phyloP scores from a whole-genome alignment of 2,113 vertebrate species.

The Etia nguti region DNA sequence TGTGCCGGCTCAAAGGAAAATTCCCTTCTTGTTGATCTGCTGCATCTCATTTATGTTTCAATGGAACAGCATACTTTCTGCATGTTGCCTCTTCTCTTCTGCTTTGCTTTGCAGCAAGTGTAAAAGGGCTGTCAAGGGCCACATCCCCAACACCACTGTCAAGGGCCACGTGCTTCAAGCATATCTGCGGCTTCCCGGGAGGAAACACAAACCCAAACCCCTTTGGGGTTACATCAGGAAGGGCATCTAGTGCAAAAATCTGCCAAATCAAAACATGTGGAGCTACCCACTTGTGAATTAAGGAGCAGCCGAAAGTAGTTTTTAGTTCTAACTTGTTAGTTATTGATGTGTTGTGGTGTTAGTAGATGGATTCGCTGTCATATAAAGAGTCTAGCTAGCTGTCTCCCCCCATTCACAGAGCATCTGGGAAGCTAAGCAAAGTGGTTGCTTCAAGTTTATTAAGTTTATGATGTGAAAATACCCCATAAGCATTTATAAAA shows the following conservation, averaged over 20 bases:
- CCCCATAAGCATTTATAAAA: not conserved
- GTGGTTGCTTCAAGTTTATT: not conserved
- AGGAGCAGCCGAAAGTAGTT: not conserved
- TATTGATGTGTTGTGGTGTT: not conserved
- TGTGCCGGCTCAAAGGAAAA: not conserved
- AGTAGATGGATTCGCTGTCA: not conserved
- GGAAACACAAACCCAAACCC: not conserved
- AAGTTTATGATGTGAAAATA: not conserved
- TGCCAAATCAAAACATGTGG: not conserved
- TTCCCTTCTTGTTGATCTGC: not conserved
- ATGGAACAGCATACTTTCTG: not conserved
- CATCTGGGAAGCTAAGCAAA: not conserved
- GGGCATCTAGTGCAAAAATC: not conserved
- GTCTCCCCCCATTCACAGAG: not conserved
- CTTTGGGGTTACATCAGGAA: not conserved
- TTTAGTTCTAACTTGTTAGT: not conserved
- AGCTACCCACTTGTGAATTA: not conserved
- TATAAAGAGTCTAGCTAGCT: not conserved
- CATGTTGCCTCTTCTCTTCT: not conserved
- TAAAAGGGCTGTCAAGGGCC: not conserved
- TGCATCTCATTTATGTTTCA: not conserved
- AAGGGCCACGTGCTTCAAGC: not conserved
- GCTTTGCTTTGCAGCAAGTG: not conserved
- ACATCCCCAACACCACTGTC: not conserved
- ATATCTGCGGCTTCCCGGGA: not conserved